A percentile compares a stretch with the other conserved stretches of the same genome.
phyloP scores from a whole-genome alignment of 2,797 vertebrate genomes.

The Pogoniulus pusillus region DNA sequence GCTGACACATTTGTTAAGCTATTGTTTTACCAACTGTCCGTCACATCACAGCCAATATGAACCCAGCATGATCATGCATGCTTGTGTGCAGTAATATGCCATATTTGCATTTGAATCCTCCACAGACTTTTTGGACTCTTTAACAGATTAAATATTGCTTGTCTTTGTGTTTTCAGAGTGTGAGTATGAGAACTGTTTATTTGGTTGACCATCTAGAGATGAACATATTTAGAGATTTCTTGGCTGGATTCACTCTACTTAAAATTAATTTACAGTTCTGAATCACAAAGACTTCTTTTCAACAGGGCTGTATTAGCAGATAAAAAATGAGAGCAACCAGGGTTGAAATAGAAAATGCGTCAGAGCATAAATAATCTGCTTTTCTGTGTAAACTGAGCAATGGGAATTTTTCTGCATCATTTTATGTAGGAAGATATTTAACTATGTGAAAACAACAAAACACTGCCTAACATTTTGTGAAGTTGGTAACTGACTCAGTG shows the following conservation, averaged over 20 bases:
- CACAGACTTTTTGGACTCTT: not conserved
- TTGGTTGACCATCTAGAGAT: not conserved
- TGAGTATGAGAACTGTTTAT: not conserved
- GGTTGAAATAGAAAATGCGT: not conserved
- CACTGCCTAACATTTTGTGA: not conserved
- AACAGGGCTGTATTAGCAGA: not conserved
- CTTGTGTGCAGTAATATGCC: not conserved
- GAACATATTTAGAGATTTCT: not conserved
- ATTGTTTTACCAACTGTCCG: constrained; percentile 48
- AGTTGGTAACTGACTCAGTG: not conserved
- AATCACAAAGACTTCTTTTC: not conserved
- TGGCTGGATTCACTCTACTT: not conserved
- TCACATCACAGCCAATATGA: constrained; percentile 24
- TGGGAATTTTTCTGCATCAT: not conserved
- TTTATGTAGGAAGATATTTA: not conserved
- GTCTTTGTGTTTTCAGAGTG: not conserved
- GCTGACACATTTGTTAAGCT: constrained; percentile 57
- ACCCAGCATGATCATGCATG: not conserved
- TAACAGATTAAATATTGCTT: not conserved
- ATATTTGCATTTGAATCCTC: not conserved
- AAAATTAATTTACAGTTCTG: constrained; percentile 2
- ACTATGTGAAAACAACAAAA: not conserved
- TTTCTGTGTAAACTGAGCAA: not conserved
- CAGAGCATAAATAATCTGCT: not conserved
- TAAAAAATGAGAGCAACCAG: not conserved